These are phyloP conservation scores for Leucopsar rothschildi DNA, from an alignment of 2,113 vertebrate species.

Conservation along the genomic window DNA sequence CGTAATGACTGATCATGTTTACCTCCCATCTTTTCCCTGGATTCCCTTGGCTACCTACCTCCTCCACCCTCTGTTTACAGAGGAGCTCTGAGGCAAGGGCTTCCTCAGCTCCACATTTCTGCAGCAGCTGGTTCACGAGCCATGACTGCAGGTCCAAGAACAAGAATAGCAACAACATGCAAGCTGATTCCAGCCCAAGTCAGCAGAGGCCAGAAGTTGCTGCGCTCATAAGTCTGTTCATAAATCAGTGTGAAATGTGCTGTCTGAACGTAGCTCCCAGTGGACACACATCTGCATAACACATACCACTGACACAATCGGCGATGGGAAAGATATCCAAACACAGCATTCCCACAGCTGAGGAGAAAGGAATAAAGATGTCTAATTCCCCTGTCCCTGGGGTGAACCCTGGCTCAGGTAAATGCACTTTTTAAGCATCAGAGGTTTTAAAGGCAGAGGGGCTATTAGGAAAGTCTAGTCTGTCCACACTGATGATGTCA, in stretches of 20 bases:
- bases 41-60: background rate
- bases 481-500: background rate
- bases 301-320: constrained; percentile 41
- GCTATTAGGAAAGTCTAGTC: background rate
- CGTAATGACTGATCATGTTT: background rate
- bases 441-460: background rate
- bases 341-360: constrained; percentile 33
- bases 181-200: constrained; percentile 12
- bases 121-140: background rate
- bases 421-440: background rate
- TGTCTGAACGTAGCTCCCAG: constrained; percentile 39
- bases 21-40: background rate
- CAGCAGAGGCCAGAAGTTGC: background rate
- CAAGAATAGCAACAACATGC: constrained; percentile 5
- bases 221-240: background rate
- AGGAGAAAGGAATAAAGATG: background rate
- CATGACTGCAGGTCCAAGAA: background rate
- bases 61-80: background rate
- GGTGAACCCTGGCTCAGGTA: constrained; percentile 27
- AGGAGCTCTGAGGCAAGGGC: background rate
- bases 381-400: background rate
- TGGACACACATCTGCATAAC: constrained; percentile 45
- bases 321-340: constrained; percentile 3
- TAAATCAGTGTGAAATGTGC: constrained; percentile 47
- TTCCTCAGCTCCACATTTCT: background rate